These are phyloP conservation scores for Iselma pallidipennis DNA, from an alignment of 2,888 invertebrate genomes.

Conservation along the genomic window DNA sequence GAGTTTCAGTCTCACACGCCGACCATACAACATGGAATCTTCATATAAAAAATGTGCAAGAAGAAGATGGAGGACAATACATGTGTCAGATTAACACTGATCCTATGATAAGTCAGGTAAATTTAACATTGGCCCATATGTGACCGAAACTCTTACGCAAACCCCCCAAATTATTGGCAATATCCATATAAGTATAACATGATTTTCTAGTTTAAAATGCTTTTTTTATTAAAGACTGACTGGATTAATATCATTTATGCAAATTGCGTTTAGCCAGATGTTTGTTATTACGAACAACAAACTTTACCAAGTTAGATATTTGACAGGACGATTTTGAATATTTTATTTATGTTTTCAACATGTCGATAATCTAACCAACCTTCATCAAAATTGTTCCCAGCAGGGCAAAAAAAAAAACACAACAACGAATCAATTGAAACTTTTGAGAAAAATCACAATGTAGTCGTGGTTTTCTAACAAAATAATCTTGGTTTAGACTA, in stretches of 20 bases:
- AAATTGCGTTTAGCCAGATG: constrained; percentile 18
- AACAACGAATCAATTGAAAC: neutral
- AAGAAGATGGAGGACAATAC: constrained; percentile 87
- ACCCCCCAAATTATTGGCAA: too few relatives aligned
- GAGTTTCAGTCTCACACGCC: constrained; percentile 82
- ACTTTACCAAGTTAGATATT: constrained; percentile 21
- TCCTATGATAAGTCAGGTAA: constrained; percentile 92
- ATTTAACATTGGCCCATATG: too few relatives aligned
- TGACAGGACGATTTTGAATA: constrained; percentile 19
- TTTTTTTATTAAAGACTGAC: constrained; percentile 11
- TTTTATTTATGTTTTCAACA: neutral
- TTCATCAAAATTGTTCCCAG: neutral
- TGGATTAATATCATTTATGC: constrained; percentile 17
- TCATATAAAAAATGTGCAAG: constrained; percentile 83
- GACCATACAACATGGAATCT: constrained; percentile 89
- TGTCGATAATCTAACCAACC: neutral
- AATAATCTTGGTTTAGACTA: neutral
- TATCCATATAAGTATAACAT: too few relatives aligned
- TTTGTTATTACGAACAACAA: constrained; percentile 20
- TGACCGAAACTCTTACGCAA: too few relatives aligned
- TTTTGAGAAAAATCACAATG: neutral
- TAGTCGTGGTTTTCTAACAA: neutral
- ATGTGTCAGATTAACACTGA: constrained; percentile 96
- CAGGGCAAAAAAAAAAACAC: neutral
- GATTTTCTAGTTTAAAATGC: too few relatives aligned